A percentile compares a stretch with the other conserved stretches of the same genome.
phyloP scores from a whole-genome alignment of 2,888 invertebrate genomes.

The Nephrocerus scutellatus region DNA sequence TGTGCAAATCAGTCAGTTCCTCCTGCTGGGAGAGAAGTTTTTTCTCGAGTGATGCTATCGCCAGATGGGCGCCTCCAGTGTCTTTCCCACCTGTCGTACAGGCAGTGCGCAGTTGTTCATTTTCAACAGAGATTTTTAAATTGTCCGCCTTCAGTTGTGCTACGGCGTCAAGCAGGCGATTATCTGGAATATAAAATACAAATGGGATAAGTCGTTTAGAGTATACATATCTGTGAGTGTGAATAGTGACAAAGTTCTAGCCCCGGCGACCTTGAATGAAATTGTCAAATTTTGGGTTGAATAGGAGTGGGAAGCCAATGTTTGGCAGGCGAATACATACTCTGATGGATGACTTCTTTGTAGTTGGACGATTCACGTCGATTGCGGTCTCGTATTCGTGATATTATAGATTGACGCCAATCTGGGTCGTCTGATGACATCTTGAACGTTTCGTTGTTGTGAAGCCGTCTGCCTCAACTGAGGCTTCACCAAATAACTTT shows the following conservation, averaged over 20 bases:
- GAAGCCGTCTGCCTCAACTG: too few relatives aligned
- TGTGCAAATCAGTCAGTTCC: conserved; percentile 83
- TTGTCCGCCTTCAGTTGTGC: conserved; percentile 76
- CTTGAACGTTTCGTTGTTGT: conserved; percentile 10
- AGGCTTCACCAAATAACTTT: too few relatives aligned
- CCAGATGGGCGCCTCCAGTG: conserved; percentile 48
- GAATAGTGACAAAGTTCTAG: neutral
- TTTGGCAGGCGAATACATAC: conserved; percentile 54
- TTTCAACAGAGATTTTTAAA: conserved; percentile 74
- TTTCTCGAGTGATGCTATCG: conserved; percentile 73
- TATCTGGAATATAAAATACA: conserved; percentile 79
- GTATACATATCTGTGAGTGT: conserved; percentile 69
- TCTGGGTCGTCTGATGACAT: conserved; percentile 45
- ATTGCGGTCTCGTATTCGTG: conserved; percentile 66
- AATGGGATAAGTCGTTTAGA: conserved; percentile 72
- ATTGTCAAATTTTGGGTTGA: neutral
- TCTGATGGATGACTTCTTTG: conserved; percentile 71
- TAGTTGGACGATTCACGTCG: conserved; percentile 67
- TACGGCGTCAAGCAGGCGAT: conserved; percentile 75
- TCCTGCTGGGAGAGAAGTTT: conserved; percentile 82
- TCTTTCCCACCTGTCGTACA: conserved; percentile 45
- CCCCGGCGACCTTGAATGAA: neutral
- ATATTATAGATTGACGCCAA: conserved; percentile 67
- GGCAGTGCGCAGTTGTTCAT: conserved; percentile 69
- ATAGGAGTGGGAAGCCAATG: neutral